These are phyloP conservation scores for Eretmocerus hayati DNA, from an alignment of 2,888 invertebrate species.

Conservation along the genomic window DNA sequence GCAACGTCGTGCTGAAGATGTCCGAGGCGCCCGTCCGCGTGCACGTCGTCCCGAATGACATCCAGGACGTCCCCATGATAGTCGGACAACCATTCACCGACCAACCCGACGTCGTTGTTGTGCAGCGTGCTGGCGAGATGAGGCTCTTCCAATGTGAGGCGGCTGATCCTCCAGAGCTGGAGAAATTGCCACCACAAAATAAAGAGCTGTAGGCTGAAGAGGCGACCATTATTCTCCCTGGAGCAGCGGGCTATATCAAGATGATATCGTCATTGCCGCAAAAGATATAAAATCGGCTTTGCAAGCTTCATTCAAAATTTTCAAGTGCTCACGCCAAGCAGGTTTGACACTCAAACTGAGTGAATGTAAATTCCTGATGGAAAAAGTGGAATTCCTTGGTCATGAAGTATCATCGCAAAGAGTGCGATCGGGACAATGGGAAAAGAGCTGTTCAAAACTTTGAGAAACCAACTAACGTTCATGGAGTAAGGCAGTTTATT, in stretches of 20 bases:
- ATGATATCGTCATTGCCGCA: slow-evolving; percentile 27
- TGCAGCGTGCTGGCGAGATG: background rate
- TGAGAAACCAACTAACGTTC: slow-evolving; percentile 15
- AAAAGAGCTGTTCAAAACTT: slow-evolving; percentile 19
- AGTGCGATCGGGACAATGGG: slow-evolving; percentile 20
- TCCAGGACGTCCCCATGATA: slow-evolving; percentile 1
- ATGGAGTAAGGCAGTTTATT: slow-evolving; percentile 23
- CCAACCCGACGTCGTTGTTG: background rate
- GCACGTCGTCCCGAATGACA: background rate
- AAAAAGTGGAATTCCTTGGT: slow-evolving; percentile 18
- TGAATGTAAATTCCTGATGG: slow-evolving; percentile 20
- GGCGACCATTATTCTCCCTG: too few species aligned
- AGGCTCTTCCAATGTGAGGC: too few species aligned
- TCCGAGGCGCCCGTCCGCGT: background rate
- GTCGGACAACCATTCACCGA: background rate
- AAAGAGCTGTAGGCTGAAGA: too few species aligned
- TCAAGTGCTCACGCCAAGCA: slow-evolving; percentile 8
- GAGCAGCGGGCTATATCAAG: too few species aligned
- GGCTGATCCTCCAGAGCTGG: too few species aligned
- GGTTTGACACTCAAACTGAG: slow-evolving; percentile 14
- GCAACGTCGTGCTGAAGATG: background rate
- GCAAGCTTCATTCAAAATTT: slow-evolving; percentile 2
- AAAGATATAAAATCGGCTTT: slow-evolving; percentile 21
- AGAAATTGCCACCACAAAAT: too few species aligned
- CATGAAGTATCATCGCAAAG: slow-evolving; percentile 17